These are phyloP conservation scores for Chrysopilus asiliformis DNA, from an alignment of 2,888 invertebrate species.

Conservation along the genomic window DNA sequence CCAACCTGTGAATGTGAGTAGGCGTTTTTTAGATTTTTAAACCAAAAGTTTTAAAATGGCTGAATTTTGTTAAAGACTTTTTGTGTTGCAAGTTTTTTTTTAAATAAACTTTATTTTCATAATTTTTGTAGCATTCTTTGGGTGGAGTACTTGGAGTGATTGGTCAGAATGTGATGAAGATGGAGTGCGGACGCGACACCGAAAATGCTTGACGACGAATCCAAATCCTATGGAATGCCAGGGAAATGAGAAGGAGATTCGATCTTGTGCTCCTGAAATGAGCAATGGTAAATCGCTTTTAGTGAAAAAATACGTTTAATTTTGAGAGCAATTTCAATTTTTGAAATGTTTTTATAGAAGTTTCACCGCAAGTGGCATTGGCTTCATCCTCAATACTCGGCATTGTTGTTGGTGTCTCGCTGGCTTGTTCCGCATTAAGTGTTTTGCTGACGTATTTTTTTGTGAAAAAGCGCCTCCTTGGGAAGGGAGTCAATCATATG, in stretches of 20 bases:
- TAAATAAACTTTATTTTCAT: background rate
- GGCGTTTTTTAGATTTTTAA: no score
- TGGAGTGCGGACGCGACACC: slow-evolving; percentile 53
- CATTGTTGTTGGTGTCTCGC: no score
- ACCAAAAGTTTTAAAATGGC: no score
- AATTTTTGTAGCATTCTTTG: slow-evolving; percentile 45
- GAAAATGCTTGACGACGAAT: slow-evolving; percentile 46
- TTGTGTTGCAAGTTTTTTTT: slow-evolving; percentile 4
- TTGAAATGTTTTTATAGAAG: slow-evolving; percentile 33
- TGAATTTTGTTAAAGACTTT: background rate
- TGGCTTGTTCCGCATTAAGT: no score
- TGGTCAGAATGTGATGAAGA: slow-evolving; percentile 54
- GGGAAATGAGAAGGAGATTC: slow-evolving; percentile 53
- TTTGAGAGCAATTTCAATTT: background rate
- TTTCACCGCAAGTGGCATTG: slow-evolving; percentile 21
- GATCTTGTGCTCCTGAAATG: slow-evolving; percentile 40
- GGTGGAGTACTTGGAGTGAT: slow-evolving; percentile 63
- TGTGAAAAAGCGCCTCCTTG: no score
- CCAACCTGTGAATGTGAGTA: slow-evolving; percentile 49
- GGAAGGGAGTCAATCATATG: slow-evolving; percentile 39
- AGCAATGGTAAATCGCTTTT: slow-evolving; percentile 22
- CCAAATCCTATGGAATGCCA: slow-evolving; percentile 49
- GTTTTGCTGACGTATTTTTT: no score
- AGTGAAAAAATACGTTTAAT: slow-evolving; percentile 13
- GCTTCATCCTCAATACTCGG: slow-evolving; percentile 28